These are phyloP conservation scores for Actias luna DNA, from an alignment of 2,888 invertebrate species.

Conservation along the genomic window DNA sequence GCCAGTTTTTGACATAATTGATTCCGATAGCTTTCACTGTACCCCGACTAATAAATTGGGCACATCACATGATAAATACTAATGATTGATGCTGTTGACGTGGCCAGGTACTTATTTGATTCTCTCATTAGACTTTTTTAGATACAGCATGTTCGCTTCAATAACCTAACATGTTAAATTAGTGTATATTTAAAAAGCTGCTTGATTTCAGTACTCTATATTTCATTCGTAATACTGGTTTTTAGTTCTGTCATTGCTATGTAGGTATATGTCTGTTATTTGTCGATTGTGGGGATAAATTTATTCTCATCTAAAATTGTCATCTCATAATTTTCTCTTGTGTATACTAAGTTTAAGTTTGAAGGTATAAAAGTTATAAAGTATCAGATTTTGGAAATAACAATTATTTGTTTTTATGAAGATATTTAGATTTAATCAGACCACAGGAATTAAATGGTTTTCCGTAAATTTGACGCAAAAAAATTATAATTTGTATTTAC, in stretches of 20 bases:
- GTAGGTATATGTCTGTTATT: not conserved
- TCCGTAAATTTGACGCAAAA: too few relatives aligned
- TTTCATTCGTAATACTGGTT: not conserved
- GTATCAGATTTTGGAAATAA: too few relatives aligned
- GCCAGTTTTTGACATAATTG: conserved; percentile 40
- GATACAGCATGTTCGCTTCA: not conserved
- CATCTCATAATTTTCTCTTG: too few relatives aligned
- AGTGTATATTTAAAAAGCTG: not conserved
- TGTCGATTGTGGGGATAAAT: not conserved
- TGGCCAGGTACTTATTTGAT: conserved; percentile 30
- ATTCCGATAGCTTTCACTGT: conserved; percentile 44
- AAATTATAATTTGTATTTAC: too few relatives aligned
- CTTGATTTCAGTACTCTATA: not conserved
- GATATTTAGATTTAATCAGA: too few relatives aligned
- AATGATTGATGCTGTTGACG: conserved; percentile 56
- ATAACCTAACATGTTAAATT: not conserved
- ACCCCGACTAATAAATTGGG: conserved; percentile 43
- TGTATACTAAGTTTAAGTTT: too few relatives aligned
- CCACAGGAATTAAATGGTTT: too few relatives aligned
- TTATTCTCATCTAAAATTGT: not conserved
- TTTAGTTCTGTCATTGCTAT: not conserved
- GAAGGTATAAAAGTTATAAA: too few relatives aligned
- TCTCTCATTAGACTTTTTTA: conserved; percentile 22
- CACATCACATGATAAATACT: conserved; percentile 48
- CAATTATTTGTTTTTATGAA: too few relatives aligned